Conservation (phyloP, 2,888 invertebrate genomes). For the Parnassius mnemosyne region DNA sequence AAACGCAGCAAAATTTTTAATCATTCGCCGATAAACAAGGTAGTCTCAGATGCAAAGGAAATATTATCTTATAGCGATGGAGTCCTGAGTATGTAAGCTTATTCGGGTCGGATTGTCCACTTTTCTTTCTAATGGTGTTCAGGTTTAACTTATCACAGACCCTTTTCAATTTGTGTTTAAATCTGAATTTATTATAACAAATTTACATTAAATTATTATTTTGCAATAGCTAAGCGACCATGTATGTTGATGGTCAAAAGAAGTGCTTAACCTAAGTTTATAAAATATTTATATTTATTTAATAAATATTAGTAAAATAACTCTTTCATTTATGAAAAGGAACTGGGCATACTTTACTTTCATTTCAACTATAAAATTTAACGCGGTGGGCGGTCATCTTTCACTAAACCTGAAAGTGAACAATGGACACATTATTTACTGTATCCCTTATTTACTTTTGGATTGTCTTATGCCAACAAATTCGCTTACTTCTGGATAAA, state of each 20-base stretch:
- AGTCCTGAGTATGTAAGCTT: no score
- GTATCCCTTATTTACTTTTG: constrained; percentile 33
- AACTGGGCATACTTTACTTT: background rate
- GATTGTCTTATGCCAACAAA: constrained; percentile 43
- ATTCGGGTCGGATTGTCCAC: no score
- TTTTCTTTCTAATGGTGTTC: constrained; percentile 8
- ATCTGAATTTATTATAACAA: background rate
- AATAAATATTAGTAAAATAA: background rate
- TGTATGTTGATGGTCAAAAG: no score
- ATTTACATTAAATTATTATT: no score
- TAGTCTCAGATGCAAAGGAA: background rate
- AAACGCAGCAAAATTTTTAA: background rate
- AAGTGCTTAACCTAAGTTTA: no score
- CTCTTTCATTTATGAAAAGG: background rate
- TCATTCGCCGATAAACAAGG: background rate
- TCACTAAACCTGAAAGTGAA: constrained; percentile 12
- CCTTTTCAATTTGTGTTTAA: constrained; percentile 4
- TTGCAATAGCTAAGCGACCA: no score
- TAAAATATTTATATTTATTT: no score
- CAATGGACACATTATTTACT: constrained; percentile 30
- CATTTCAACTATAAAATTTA: background rate
- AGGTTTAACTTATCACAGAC: background rate
- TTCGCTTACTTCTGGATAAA: constrained; percentile 52
- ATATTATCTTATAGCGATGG: background rate
- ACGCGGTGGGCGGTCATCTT: constrained; percentile 1